Base-by-base conservation (phyloP, 2,113 vertebrate genomes). In the Copsychus sechellarum region DNA sequence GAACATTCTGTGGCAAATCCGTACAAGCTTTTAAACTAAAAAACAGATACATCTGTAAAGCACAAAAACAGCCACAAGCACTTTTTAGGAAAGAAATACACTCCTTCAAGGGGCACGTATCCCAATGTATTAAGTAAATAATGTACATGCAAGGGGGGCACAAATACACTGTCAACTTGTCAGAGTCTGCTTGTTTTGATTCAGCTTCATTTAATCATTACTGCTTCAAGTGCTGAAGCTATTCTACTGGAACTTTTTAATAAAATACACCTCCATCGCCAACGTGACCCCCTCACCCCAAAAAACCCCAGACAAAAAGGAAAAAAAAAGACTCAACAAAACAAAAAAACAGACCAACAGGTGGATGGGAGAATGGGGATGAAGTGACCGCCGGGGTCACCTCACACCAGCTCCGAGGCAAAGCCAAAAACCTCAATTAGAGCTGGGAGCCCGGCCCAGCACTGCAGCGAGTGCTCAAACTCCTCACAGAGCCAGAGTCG, bases 81-180 rank as follows among this genome's bases (percentile, higher is more conserved):
- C 28, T 7, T 40, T 50, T 20, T 3, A 38, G 34, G 64, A 61
- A 20, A 48, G 7, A 5, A 70, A 77, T 15, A 31, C 85, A 45
- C 31, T 48, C 80, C 12, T 78, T 24, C 11, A 12, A 58, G 28
- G 38, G 26, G 13, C 12, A 33, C 0, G 0, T 8, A 47, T 17
- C 33, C 17, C 24, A 26, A 7, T 6, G 14, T 0, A 28, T 11
- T 14, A 38, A 24, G n/a, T 16, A 60, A 78, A 54, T 31, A 64
- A 48, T 0, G 45, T 0, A 40, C 1, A 2, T 4, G 18, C 12
- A 21, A 36, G 8, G 1, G 1, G 17, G 17, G 14, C 28, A 40
- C 3, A 8, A n/a, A 31, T 2, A 45, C 9, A 18, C 12, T 33
- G 18, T 25, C 73, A 87, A 66, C 20, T 51, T 51, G 26, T 51